phyloP scores from a whole-genome alignment of 2,113 vertebrate species.

The Heterotis niloticus region DNA sequence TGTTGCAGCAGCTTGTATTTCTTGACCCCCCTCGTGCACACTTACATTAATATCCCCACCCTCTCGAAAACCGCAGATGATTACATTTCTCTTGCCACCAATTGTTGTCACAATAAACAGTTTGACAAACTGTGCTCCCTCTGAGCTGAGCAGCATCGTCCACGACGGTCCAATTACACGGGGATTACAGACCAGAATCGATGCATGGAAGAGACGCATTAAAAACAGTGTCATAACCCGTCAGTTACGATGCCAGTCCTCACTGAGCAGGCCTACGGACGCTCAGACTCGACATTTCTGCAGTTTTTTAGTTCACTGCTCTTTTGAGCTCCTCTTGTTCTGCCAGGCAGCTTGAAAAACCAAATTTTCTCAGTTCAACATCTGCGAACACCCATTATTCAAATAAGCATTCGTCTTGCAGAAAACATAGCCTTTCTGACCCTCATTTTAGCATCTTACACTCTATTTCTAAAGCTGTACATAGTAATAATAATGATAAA shows the following conservation, averaged over 20 bases:
- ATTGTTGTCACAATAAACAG: slow-evolving; percentile 38
- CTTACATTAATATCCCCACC: slow-evolving; percentile 30
- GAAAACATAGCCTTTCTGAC: too few relatives aligned
- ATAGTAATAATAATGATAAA: too few relatives aligned
- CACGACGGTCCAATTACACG: slow-evolving; percentile 26
- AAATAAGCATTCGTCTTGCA: background rate
- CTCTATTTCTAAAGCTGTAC: too few relatives aligned
- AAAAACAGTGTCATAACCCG: slow-evolving; percentile 31
- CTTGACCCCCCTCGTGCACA: slow-evolving; percentile 16
- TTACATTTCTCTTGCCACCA: slow-evolving; percentile 51
- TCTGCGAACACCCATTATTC: background rate
- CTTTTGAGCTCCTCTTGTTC: slow-evolving; percentile 15
- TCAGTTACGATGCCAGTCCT: slow-evolving; percentile 34
- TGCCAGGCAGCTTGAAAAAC: background rate
- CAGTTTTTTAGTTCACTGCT: background rate
- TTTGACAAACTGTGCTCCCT: slow-evolving; percentile 27
- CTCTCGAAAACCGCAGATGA: slow-evolving; percentile 42
- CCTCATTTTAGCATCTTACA: too few relatives aligned
- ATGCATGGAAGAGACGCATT: slow-evolving; percentile 7
- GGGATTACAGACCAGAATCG: slow-evolving; percentile 29
- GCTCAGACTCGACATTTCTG: slow-evolving; percentile 29
- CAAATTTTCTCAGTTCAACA: background rate
- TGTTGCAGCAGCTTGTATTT: slow-evolving; percentile 42
- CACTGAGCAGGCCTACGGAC: slow-evolving; percentile 23
- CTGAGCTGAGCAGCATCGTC: slow-evolving; percentile 18